Conservation (phyloP, 2,888 invertebrate species). For the Aporophyla lueneburgensis region DNA sequence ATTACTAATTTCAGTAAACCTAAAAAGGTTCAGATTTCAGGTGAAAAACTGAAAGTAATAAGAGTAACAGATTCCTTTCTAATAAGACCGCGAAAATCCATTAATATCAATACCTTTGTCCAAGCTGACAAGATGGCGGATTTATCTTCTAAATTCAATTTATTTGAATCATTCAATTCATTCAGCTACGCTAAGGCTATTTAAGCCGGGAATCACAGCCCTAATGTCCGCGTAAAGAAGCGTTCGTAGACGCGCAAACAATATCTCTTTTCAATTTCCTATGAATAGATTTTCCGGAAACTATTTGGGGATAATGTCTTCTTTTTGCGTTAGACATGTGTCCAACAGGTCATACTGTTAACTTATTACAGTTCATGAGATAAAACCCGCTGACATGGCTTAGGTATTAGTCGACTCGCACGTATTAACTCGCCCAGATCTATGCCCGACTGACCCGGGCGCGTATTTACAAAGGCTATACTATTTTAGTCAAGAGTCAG, state of each 20-base stretch:
- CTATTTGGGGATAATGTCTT: neutral
- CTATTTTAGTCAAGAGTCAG: no score
- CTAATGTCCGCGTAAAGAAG: conserved; percentile 13
- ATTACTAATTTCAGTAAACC: neutral
- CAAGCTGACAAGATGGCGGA: conserved; percentile 36
- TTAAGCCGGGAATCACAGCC: neutral
- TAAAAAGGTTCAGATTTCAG: neutral
- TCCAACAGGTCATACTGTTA: no score
- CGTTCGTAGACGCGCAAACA: conserved; percentile 13
- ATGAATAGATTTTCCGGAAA: neutral
- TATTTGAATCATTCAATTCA: conserved; percentile 51
- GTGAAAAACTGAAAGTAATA: conserved; percentile 5
- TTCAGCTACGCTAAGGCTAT: conserved; percentile 22
- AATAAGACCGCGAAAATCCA: conserved; percentile 25
- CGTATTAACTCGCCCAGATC: no score
- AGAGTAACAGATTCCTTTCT: conserved; percentile 6
- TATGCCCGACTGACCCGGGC: no score
- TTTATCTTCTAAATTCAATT: conserved; percentile 45
- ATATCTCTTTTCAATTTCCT: conserved; percentile 27
- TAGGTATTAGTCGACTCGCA: no score
- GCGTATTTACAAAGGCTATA: no score
- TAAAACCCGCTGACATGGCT: no score
- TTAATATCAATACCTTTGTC: conserved; percentile 53
- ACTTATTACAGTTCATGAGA: no score
- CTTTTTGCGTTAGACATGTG: neutral